These are phyloP conservation scores for Parus major DNA, from an alignment of 2,113 vertebrate species.

Conservation along the genomic window DNA sequence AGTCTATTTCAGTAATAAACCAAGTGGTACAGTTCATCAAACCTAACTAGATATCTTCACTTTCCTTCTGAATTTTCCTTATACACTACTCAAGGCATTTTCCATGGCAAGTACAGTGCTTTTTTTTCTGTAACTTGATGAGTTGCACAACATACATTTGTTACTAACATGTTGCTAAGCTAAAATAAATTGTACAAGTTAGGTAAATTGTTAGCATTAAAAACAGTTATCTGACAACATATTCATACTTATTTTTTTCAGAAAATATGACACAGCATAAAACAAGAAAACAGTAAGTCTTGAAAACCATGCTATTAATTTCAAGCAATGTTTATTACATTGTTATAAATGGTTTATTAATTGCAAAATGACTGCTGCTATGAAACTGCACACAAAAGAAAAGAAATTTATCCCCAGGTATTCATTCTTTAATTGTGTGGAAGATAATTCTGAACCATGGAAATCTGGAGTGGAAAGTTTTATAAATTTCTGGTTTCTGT, in stretches of 20 bases:
- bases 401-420: neutral
- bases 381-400: neutral
- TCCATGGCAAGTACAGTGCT: accelerated
- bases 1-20: neutral
- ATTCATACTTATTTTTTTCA: neutral
- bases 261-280: neutral
- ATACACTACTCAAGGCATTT: neutral
- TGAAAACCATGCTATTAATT: neutral
- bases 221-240: neutral
- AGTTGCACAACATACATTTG: neutral
- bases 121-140: neutral
- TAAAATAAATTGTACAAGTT: neutral
- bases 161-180: neutral
- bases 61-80: neutral
- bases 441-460: neutral
- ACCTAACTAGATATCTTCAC: neutral
- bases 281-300: neutral
- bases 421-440: neutral
- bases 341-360: neutral
- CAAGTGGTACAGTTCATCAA: accelerated
- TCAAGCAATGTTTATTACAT: neutral
- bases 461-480: neutral
- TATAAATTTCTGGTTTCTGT: neutral
- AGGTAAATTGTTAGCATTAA: neutral
- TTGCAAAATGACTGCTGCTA: neutral